Percentiles rank a stretch among this genome's conserved stretches.
Evolutionary conservation across 2,888 invertebrate species (phyloP).

Genomic region (Allolobophora icterica): DNA sequence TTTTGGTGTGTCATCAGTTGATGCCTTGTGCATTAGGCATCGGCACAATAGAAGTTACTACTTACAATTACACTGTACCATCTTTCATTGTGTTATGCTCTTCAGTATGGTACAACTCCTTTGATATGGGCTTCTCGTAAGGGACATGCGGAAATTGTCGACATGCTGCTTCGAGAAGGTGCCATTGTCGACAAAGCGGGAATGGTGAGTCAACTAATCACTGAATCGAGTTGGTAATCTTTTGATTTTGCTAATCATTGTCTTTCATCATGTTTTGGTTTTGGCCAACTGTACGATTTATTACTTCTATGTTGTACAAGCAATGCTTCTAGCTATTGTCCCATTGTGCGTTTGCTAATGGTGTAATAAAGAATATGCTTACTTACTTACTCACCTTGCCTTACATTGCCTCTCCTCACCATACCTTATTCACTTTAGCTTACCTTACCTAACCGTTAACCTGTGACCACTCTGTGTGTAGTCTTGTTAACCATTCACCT

Average conservation of each 20-base stretch:
- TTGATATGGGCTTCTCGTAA: slow-evolving; percentile 70
- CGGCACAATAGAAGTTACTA: no score
- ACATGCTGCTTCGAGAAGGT: slow-evolving; percentile 61
- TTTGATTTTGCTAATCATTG: background rate
- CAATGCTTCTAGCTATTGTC: no score
- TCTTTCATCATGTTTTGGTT: background rate
- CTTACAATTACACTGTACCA: background rate
- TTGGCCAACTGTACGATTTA: background rate
- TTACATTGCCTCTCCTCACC: no score
- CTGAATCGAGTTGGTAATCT: background rate
- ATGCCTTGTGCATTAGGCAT: no score
- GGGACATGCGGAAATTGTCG: slow-evolving; percentile 61
- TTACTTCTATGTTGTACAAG: no score
- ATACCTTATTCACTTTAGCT: no score
- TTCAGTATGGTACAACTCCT: slow-evolving; percentile 89
- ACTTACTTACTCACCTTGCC: no score
- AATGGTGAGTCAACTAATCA: slow-evolving; percentile 72
- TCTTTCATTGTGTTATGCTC: background rate
- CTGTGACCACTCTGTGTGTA: background rate
- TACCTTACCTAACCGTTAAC: no score
- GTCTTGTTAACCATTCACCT: background rate
- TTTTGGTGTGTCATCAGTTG: no score
- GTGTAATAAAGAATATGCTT: no score
- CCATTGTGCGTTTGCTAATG: no score
- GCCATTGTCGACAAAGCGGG: slow-evolving; percentile 89